Conservation (phyloP, 2,113 vertebrate species). For the Aphyosemion australe region DNA sequence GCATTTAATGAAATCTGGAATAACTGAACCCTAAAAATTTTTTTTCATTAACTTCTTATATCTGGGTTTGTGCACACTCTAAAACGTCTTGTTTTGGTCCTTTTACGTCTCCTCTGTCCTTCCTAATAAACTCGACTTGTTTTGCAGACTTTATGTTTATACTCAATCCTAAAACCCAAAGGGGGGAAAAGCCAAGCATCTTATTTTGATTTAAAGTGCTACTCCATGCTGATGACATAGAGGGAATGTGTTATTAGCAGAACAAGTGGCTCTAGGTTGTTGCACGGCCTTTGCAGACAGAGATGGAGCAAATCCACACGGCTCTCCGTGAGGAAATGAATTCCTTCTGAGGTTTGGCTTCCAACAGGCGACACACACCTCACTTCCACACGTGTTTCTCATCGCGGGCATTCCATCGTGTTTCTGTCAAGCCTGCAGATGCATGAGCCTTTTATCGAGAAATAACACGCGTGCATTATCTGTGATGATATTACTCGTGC, state of each 20-base stretch:
- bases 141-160: constrained; percentile 60
- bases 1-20: background rate
- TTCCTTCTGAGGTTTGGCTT: constrained; percentile 51
- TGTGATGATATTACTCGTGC: constrained; percentile 37
- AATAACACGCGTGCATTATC: constrained; percentile 32
- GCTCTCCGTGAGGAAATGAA: constrained; percentile 59
- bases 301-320: constrained; percentile 61
- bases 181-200: constrained; percentile 28
- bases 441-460: constrained; percentile 3
- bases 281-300: constrained; percentile 57
- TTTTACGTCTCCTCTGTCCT: background rate
- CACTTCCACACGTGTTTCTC: constrained; percentile 33
- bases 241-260: constrained; percentile 52
- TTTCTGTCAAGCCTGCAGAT: constrained; percentile 28
- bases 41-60: constrained; percentile 49
- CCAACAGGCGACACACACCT: constrained; percentile 37
- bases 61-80: background rate
- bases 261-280: constrained; percentile 49
- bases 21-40: constrained; percentile 11
- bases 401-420: constrained; percentile 37
- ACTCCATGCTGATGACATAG: constrained; percentile 35
- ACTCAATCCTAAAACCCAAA: constrained; percentile 20
- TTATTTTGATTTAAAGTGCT: constrained; percentile 29
- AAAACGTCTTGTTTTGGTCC: background rate
- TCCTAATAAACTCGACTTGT: constrained; percentile 50